Evolutionary conservation across 2,888 invertebrate species (phyloP).

Genomic region (Anaspis maculata): DNA sequence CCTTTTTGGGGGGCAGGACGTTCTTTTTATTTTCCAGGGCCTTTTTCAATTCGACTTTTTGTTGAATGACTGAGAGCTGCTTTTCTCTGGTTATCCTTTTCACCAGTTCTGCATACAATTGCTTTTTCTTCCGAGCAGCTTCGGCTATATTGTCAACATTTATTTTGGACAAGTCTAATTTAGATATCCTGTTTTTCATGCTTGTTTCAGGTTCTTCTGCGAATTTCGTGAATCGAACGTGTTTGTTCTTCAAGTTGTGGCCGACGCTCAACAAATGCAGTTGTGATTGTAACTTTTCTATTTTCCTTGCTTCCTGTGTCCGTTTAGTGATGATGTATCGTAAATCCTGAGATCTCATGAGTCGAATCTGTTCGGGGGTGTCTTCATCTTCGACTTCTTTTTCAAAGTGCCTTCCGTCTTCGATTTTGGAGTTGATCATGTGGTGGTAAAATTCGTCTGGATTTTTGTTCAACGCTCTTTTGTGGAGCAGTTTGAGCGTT

Average conservation of each 20-base stretch:
- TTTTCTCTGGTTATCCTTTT: constrained; percentile 71
- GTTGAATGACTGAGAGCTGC: constrained; percentile 64
- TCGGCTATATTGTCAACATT: constrained; percentile 47
- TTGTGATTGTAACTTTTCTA: constrained; percentile 64
- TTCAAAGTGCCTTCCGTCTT: constrained; percentile 56
- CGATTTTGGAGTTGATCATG: constrained; percentile 82
- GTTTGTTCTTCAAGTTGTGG: constrained; percentile 61
- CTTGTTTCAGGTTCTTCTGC: constrained; percentile 47
- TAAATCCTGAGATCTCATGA: constrained; percentile 88
- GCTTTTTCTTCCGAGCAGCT: constrained; percentile 52
- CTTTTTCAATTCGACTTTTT: constrained; percentile 68
- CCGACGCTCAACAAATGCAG: constrained; percentile 76
- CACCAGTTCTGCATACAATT: constrained; percentile 63
- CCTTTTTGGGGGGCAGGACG: constrained; percentile 54
- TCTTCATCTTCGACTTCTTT: constrained; percentile 63
- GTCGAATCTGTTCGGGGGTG: constrained; percentile 71
- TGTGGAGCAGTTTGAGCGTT: constrained; percentile 71
- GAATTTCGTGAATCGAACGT: constrained; percentile 68
- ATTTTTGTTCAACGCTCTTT: constrained; percentile 84
- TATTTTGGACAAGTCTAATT: constrained; percentile 51
- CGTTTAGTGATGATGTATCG: constrained; percentile 83
- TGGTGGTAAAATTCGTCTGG: constrained; percentile 98
- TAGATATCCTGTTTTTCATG: constrained; percentile 58
- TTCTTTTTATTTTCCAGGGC: constrained; percentile 56
- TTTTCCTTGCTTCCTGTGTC: constrained; percentile 72